Conservation (phyloP, 1,140 invertebrate species). For the Dreissena rostriformis region DNA sequence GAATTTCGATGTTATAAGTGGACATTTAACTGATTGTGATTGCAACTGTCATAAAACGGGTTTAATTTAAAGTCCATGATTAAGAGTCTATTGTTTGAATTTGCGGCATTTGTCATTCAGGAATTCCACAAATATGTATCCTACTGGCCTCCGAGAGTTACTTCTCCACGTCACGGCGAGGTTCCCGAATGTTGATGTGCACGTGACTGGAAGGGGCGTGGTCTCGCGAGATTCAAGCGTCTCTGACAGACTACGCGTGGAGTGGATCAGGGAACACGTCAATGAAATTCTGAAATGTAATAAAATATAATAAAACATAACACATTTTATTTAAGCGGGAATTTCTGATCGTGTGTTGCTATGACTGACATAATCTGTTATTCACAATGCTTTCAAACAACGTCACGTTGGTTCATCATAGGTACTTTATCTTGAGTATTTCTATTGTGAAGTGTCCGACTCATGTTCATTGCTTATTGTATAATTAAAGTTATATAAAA, state of each 20-base stretch:
- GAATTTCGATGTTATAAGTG: no score
- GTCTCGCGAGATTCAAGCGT: slow-evolving; percentile 71
- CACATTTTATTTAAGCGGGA: no score
- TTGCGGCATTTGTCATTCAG: slow-evolving; percentile 13
- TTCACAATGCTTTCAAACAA: no score
- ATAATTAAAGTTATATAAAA: no score
- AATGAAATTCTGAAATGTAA: slow-evolving; percentile 83
- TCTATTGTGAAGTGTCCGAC: no score
- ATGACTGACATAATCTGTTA: no score
- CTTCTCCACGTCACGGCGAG: slow-evolving; percentile 84
- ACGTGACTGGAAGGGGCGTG: slow-evolving; percentile 88
- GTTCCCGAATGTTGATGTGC: slow-evolving; percentile 84
- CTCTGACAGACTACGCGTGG: slow-evolving; percentile 80
- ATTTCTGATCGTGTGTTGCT: no score
- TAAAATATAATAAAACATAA: not conserved
- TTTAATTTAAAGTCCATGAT: no score
- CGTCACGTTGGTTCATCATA: no score
- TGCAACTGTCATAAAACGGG: not conserved
- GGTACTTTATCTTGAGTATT: no score
- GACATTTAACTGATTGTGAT: not conserved
- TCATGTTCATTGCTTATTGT: no score
- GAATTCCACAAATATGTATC: slow-evolving; percentile 76
- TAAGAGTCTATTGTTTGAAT: not conserved
- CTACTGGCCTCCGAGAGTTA: slow-evolving; percentile 86
- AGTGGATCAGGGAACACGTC: slow-evolving; percentile 84